These are phyloP conservation scores for Platysteira castanea DNA, from an alignment of 2,113 vertebrate genomes.

Conservation along the genomic window DNA sequence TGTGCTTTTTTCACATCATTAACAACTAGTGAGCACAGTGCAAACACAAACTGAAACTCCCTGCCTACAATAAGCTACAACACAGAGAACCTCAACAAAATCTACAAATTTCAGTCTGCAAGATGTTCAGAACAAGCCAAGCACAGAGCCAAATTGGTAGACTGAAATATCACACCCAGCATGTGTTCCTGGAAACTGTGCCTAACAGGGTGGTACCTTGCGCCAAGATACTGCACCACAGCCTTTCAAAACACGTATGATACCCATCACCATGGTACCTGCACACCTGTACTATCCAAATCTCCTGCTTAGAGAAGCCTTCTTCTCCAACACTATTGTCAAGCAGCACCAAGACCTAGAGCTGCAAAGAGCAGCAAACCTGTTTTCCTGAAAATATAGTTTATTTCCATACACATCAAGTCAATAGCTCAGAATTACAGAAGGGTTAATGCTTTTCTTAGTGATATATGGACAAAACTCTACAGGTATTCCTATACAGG, in stretches of 20 bases:
- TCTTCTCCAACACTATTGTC: neutral
- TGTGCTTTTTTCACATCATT: neutral
- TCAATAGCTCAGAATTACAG: neutral
- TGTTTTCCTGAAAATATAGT: neutral
- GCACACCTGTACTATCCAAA: neutral
- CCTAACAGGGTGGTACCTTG: neutral
- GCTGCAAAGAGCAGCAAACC: neutral
- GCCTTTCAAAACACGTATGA: neutral
- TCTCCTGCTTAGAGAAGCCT: neutral
- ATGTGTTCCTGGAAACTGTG: neutral
- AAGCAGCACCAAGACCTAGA: neutral
- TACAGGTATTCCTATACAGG: neutral
- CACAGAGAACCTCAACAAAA: neutral
- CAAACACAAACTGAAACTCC: neutral
- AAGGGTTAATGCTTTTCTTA: neutral
- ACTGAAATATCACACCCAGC: neutral
- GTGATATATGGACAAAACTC: fast-evolving
- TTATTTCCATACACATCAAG: neutral
- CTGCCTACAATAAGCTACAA: neutral
- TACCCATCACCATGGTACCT: neutral
- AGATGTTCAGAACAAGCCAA: neutral
- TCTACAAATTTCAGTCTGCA: neutral
- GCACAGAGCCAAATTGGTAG: neutral
- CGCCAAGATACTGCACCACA: neutral
- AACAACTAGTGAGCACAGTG: neutral